Base-by-base conservation (phyloP, 2,888 invertebrate genomes). In the Leptinotarsa peninsularis region DNA sequence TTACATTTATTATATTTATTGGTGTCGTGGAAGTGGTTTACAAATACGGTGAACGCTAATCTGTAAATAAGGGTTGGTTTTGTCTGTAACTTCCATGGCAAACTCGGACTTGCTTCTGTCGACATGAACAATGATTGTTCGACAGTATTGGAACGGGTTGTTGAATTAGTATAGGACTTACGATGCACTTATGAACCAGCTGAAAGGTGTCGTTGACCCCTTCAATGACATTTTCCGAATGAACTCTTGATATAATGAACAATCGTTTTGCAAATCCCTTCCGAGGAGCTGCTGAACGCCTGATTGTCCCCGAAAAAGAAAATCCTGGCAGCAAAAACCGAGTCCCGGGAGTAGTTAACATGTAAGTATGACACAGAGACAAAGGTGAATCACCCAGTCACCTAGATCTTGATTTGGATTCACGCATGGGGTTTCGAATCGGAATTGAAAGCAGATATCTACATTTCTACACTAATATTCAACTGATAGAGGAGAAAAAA, bases 321-420 rank as follows among this genome's bases (percentile, higher is more conserved):
- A 58, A 7, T 21, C 18, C 23, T 21, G 15, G 21, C 3, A 23
- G 4, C 23, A 58, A 23, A 23, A 27, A 10, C 10, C 10, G 10
- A 43, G 0, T 43, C 58, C 58, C 23, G 14, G 58, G 4, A 58
- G 23, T 15, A 58, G 58, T 15, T n/a, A 63, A 10, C 63, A 63
- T 63, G 63, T 63, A 63, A 63, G 63, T 63, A 63, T 63, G 33
- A 33, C 15, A 63, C 43, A 63, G 33, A 63, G 63, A 43, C 10
- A 63, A n/a, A 63, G 63, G 63, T 63, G 63, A 63, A 33, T 63
- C 63, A 63, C 63, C 63, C 63, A 63, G 33, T 63, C 63, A 63
- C 63, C 63, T 63, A 63, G 4, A 63, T 63, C 63, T 63, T 63
- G 33, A 33, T 63, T 63, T 23, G 17, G 17, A 17, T 17, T 33